These are phyloP conservation scores for Pollenia angustigena DNA, from an alignment of 2,888 invertebrate species.

Conservation along the genomic window DNA sequence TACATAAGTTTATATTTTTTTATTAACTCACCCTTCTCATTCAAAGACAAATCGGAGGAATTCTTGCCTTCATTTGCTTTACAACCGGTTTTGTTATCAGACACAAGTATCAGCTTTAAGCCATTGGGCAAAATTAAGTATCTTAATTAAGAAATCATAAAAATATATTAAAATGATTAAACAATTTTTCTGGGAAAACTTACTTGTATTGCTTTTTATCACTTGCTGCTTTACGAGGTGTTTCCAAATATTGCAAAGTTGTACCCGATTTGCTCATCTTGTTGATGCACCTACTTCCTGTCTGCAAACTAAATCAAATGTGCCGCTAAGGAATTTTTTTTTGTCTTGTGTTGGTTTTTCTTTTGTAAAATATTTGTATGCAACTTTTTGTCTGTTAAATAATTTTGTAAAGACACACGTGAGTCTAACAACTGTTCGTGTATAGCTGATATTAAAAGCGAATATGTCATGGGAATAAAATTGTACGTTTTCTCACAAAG, in stretches of 20 bases:
- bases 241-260: conserved; percentile 82
- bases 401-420: too few species aligned
- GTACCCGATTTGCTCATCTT: conserved; percentile 4
- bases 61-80: neutral
- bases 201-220: conserved; percentile 92
- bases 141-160: conserved; percentile 81
- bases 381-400: too few species aligned
- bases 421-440: too few species aligned
- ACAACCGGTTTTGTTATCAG: conserved; percentile 85
- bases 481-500: too few species aligned
- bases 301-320: neutral
- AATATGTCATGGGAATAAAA: too few species aligned
- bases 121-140: conserved; percentile 89
- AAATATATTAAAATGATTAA: neutral
- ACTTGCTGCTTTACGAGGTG: conserved; percentile 89
- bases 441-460: too few species aligned
- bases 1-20: conserved; percentile 60
- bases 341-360: neutral
- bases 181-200: conserved; percentile 40
- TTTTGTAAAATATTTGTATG: too few species aligned
- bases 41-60: neutral
- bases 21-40: conserved; percentile 62
- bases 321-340: neutral
- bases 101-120: conserved; percentile 89
- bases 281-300: neutral